Conservation (phyloP, 2,888 invertebrate genomes). For the Drosophila fungiperda region DNA sequence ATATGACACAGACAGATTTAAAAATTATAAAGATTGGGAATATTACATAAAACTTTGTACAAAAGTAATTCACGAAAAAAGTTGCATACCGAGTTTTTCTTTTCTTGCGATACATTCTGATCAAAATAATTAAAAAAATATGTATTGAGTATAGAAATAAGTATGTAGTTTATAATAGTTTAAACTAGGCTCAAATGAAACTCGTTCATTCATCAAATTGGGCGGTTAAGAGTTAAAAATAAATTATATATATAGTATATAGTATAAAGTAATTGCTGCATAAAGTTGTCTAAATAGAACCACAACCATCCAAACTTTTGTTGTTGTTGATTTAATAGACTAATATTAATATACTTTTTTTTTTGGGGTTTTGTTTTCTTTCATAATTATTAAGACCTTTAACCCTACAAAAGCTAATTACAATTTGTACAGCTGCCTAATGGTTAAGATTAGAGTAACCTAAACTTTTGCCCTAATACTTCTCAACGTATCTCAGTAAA, state of each 20-base stretch:
- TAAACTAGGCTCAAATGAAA: slow-evolving; percentile 48
- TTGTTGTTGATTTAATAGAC: slow-evolving; percentile 63
- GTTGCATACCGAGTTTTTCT: slow-evolving; percentile 64
- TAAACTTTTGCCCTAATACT: slow-evolving; percentile 13
- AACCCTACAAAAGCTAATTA: slow-evolving; percentile 73
- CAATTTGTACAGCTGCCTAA: slow-evolving; percentile 69
- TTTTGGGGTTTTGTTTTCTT: slow-evolving; percentile 21
- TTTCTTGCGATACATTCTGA: slow-evolving; percentile 30
- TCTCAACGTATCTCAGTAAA: slow-evolving; percentile 41
- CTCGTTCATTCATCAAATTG: slow-evolving; percentile 33
- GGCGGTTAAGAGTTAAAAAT: slow-evolving; percentile 50
- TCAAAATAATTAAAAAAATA: slow-evolving; percentile 38
- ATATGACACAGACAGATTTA: slow-evolving; percentile 13
- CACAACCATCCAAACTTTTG: slow-evolving; percentile 83
- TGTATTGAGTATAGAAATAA: slow-evolving; percentile 57
- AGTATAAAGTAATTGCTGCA: slow-evolving; percentile 34
- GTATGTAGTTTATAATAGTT: slow-evolving; percentile 33
- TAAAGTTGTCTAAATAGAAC: slow-evolving; percentile 75
- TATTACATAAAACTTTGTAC: slow-evolving; percentile 48
- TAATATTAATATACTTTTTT: slow-evolving; percentile 42
- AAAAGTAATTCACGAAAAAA: slow-evolving; percentile 82
- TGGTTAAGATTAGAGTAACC: background rate
- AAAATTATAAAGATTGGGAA: slow-evolving; percentile 14
- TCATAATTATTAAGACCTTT: slow-evolving; percentile 44
- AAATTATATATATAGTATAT: slow-evolving; percentile 8